phyloP scores from a whole-genome alignment of 2,113 vertebrate species.

The Colius striatus region DNA sequence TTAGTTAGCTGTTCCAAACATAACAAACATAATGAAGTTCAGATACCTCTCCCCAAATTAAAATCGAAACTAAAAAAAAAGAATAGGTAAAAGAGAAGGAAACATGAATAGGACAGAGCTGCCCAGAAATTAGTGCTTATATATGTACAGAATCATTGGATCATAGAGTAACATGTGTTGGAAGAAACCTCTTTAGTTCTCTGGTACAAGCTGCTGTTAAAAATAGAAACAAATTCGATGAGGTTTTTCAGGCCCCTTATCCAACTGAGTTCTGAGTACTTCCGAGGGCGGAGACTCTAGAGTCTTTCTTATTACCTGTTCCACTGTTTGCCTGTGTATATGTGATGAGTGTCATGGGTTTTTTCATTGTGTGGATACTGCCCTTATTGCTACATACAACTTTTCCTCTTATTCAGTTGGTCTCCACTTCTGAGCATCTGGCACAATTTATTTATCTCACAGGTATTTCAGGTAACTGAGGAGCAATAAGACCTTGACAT shows the following conservation, averaged over 20 bases:
- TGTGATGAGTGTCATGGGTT: fast-evolving
- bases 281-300: background rate
- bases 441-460: fast-evolving
- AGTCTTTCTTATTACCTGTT: background rate
- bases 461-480: background rate
- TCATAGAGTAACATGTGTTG: background rate
- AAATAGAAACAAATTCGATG: background rate
- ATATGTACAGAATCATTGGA: background rate
- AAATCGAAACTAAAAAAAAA: background rate
- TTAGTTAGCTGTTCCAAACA: background rate
- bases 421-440: background rate
- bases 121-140: background rate
- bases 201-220: background rate
- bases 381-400: background rate
- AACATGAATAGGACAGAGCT: background rate
- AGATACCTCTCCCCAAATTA: background rate
- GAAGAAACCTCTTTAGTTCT: background rate
- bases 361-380: background rate
- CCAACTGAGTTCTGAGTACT: background rate
- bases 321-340: background rate
- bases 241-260: background rate
- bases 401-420: background rate
- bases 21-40: background rate
- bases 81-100: background rate
- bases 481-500: background rate